A percentile compares a stretch with the other conserved stretches of the same genome.
These are phyloP conservation scores for Crossocerus cetratus DNA, from an alignment of 2,888 invertebrate genomes.

Conservation along the genomic window DNA sequence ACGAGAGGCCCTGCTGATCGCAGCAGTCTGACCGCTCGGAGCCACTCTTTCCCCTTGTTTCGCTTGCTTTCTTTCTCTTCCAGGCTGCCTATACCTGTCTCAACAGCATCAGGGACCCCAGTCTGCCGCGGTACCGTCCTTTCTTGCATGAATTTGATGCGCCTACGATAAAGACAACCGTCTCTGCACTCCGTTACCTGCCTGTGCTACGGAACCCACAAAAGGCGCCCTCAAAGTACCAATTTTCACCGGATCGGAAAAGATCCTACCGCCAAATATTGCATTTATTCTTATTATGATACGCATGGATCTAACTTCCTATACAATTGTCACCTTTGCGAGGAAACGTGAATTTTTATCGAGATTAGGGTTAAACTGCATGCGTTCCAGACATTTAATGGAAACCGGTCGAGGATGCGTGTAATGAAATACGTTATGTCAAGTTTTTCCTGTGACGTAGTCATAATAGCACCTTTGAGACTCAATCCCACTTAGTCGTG, in stretches of 20 bases:
- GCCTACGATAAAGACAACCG: slow-evolving; percentile 21
- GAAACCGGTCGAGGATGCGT: too few relatives aligned
- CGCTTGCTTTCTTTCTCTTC: slow-evolving; percentile 16
- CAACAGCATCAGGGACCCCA: slow-evolving; percentile 22
- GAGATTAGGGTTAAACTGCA: too few relatives aligned
- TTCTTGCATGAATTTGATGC: slow-evolving; percentile 30
- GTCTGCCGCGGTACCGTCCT: slow-evolving; percentile 9
- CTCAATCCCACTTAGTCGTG: too few relatives aligned
- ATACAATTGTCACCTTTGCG: too few relatives aligned
- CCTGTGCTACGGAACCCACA: not conserved
- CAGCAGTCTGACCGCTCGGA: not conserved
- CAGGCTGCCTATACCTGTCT: slow-evolving; percentile 3
- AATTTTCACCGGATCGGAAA: not conserved
- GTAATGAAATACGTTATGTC: too few relatives aligned
- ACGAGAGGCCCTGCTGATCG: not conserved
- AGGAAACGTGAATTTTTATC: too few relatives aligned
- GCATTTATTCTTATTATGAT: too few relatives aligned
- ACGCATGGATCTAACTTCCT: too few relatives aligned
- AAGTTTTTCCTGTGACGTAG: too few relatives aligned
- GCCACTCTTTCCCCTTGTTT: slow-evolving; percentile 6
- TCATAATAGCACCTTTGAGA: too few relatives aligned
- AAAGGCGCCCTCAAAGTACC: not conserved
- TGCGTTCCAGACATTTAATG: too few relatives aligned
- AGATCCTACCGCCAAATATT: not conserved
- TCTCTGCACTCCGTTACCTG: not conserved